These are phyloP conservation scores for Drosophila athabasca DNA, from an alignment of 1,140 invertebrate genomes.

Conservation along the genomic window DNA sequence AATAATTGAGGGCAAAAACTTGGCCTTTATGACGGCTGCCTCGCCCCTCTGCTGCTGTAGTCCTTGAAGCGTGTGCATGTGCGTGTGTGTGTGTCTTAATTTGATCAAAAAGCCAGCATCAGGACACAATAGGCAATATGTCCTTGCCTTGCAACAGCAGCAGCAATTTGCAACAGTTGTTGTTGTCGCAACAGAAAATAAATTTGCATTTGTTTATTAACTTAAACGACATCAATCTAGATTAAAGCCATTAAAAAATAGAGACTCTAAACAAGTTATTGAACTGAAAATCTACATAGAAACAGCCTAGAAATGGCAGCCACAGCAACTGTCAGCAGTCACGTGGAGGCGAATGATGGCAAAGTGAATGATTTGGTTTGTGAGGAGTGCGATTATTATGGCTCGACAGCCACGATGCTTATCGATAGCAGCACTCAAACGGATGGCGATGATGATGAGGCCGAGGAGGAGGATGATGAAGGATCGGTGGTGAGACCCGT, in stretches of 20 bases:
- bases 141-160: conserved; percentile 2
- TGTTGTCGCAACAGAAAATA: conserved; percentile 30
- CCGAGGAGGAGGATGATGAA: conserved; percentile 13
- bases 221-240: neutral
- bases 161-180: conserved; percentile 25
- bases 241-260: neutral
- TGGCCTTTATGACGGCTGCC: conserved; percentile 26
- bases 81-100: conserved; percentile 9
- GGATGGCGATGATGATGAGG: conserved; percentile 46
- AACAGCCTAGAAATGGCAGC: conserved; percentile 52
- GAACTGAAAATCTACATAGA: too few relatives aligned
- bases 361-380: conserved; percentile 56
- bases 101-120: conserved; percentile 11
- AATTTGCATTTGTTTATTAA: conserved; percentile 24
- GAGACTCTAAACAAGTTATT: neutral
- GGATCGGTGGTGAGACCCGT: conserved; percentile 16
- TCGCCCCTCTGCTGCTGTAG: neutral
- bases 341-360: conserved; percentile 42
- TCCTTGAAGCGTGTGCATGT: conserved; percentile 2
- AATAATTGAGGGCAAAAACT: conserved; percentile 48
- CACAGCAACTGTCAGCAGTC: conserved; percentile 55
- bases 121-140: conserved; percentile 20
- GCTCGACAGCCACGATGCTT: conserved; percentile 44
- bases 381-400: conserved; percentile 64
- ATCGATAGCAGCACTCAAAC: conserved; percentile 73